Evolutionary conservation across 2,113 vertebrate species (phyloP), one percentile per base, ranked within the genome.

Genomic region (Paralichthys olivaceus): DNA sequence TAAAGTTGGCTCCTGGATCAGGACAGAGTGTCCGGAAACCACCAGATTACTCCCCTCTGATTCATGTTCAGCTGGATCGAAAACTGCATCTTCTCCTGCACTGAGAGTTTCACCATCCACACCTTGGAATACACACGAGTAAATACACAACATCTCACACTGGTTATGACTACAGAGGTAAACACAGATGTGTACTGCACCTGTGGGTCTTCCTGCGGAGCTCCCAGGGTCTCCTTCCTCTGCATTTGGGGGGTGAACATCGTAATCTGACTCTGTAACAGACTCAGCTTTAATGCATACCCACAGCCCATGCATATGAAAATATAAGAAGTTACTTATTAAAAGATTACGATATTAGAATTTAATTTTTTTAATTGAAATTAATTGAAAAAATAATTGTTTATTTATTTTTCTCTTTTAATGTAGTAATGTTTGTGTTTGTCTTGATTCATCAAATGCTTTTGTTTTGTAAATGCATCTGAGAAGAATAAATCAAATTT

Each of bases 171-270:
- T 12, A 23, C 45, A 49, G 7, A 15, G 14, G 22, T 17, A 40
- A 60, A 69, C 0, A 37, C 5, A 77, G n/a, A 74, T 57, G 32
- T 59, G 28, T 20, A 23, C 1, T 7, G 22, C 79, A 94, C 93
- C 92, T 87, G 74, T 89, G n/a, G 67, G 86, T 85, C 94, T 87
- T 40, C 93, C 92, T 26, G 86, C 81, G 62, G 92, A 90, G 19
- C 72, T 58, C 14, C 88, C 93, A 11, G 90, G 67, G 12, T 93
- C 89, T 73, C 92, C 95, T 85, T 96, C 96, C 59, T 95, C 87
- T 57, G 94, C 71, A 8, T 83, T 80, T 29, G 81, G 71, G 59
- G 91, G 87, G 32, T 83, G 82, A 53, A 60, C 66, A n/a, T 93
- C 90, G 69, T 90, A 94, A 78, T 92, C 92, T 90, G 69, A n/a